phyloP scores from a whole-genome alignment of 2,888 invertebrate species.

The Aphelenchoides bicaudatus region DNA sequence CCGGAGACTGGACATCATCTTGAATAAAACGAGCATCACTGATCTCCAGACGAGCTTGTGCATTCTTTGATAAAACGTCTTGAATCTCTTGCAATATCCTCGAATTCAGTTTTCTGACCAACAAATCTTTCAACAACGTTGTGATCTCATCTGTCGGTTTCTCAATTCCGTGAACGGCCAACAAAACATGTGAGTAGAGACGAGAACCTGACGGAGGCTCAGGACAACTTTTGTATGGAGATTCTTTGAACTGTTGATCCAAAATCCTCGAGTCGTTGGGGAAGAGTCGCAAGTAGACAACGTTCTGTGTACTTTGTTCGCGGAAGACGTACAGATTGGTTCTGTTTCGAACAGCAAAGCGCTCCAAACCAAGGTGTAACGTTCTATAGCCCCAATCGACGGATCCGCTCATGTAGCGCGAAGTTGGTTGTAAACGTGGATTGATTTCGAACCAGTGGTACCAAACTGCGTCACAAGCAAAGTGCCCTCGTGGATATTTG shows the following conservation, averaged over 20 bases:
- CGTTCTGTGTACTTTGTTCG: constrained; percentile 32
- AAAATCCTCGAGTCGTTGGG: constrained; percentile 23
- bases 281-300: constrained; percentile 48
- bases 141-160: constrained; percentile 30
- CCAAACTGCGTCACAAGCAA: constrained; percentile 75
- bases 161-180: constrained; percentile 31
- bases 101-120: constrained; percentile 34
- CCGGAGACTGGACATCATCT: constrained; percentile 34
- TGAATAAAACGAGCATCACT: constrained; percentile 59
- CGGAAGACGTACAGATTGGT: constrained; percentile 34
- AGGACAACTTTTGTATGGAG: background rate
- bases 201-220: constrained; percentile 6
- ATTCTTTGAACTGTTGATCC: constrained; percentile 16
- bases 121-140: constrained; percentile 23
- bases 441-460: constrained; percentile 71
- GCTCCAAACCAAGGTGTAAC: constrained; percentile 34
- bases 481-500: constrained; percentile 69
- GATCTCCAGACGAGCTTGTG: constrained; percentile 35
- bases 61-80: constrained; percentile 38
- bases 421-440: constrained; percentile 68
- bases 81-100: constrained; percentile 32
- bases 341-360: constrained; percentile 36
- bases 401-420: constrained; percentile 6
- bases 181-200: constrained; percentile 6
- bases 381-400: constrained; percentile 29